phyloP scores from a whole-genome alignment of 1,140 invertebrate species.

The Caenorhabditis briggsae region DNA sequence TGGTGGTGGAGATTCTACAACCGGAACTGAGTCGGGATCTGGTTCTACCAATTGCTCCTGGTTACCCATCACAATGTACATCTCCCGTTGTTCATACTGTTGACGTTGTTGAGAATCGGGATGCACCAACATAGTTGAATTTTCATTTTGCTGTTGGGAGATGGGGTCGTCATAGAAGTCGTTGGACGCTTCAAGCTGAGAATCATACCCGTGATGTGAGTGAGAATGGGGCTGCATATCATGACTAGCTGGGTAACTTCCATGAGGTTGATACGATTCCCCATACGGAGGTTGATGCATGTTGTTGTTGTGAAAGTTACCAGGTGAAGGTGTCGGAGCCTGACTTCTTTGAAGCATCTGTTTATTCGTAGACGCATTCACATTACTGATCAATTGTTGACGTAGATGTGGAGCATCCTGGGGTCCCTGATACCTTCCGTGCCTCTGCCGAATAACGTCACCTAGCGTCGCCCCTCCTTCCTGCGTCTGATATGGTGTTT shows the following conservation, averaged over 20 bases:
- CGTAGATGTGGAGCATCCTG: conserved; percentile 40
- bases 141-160: neutral
- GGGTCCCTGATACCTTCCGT: conserved; percentile 31
- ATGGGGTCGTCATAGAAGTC: neutral
- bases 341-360: conserved; percentile 1
- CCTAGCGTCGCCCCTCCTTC: neutral
- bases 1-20: neutral
- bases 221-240: conserved; percentile 35
- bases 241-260: conserved; percentile 12
- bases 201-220: neutral
- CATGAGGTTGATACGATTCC: conserved; percentile 11
- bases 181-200: neutral
- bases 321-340: conserved; percentile 12
- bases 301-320: neutral
- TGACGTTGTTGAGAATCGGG: neutral
- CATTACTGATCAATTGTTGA: conserved; percentile 40
- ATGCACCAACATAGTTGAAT: neutral
- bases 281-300: neutral
- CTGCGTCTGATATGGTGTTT: conserved; percentile 12
- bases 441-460: neutral
- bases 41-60: neutral
- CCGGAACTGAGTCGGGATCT: neutral
- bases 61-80: neutral
- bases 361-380: conserved; percentile 7
- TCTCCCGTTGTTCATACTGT: neutral